Base-by-base conservation (phyloP, 1,140 invertebrate genomes). In the Thaumetopoea pityocampa region DNA sequence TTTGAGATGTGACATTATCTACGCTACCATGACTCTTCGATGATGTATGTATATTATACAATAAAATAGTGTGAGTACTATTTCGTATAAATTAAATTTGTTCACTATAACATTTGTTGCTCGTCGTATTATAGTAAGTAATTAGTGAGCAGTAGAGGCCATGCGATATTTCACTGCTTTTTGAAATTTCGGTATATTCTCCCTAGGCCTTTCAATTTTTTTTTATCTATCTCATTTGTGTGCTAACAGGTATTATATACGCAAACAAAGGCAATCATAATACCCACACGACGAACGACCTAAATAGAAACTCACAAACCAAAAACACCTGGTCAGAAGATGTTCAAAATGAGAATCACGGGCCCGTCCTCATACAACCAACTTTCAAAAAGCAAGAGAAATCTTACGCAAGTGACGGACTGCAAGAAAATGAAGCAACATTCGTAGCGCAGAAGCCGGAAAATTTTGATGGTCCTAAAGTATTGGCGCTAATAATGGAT, bases 381-480 rank as follows among this genome's bases (percentile, higher is more conserved):
- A 58, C 78, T 0, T 80, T 71, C 33, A 86, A 85, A 45, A 85
- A 85, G 45, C 73, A 77, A 40, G 76, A 79, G 2, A 70, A 78
- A 45, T 34, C 49, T 5, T 69, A 63, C 37, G 36, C 54, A 0
- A 59, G 51, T 20, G 71, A 78, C 15, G 64, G 59, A 29, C 46
- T 68, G 5, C 73, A 85, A 46, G 87, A 88, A 57, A 88, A 87
- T 50, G 87, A 88, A 43, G 83, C 87, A 1, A 53, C 66, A 0
- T 87, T 84, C 44, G 63, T 85, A 11, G 62, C 54, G 15, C 83
- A 72, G 9, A 67, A 61, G 37, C 14, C 55, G 30, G 60, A 80
- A 29, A 6, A 52, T 45, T 37, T 61, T 24, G 70, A 85, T 32
- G 85, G 73, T 1, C 78, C 86, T 0, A 67, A 87, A 56, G 76